Percentiles rank a stretch among this genome's conserved stretches.
phyloP scores from a whole-genome alignment of 2,797 vertebrate genomes.

The Mareca penelope region DNA sequence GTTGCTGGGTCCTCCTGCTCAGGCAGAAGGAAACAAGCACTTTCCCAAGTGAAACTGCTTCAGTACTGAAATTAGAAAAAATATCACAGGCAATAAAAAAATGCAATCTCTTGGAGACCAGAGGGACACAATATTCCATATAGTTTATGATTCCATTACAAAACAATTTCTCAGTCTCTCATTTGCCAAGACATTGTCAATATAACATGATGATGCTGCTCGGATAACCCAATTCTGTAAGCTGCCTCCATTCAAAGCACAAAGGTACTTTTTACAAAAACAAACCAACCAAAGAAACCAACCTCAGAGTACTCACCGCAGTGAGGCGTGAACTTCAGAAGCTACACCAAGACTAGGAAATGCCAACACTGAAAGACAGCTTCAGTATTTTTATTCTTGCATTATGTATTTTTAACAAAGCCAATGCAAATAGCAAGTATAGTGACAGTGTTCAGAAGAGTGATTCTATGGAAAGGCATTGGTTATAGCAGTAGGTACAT shows the following conservation, averaged over 20 bases:
- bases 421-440: not conserved
- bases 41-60: not conserved
- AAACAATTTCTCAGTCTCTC: not conserved
- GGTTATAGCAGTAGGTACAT: not conserved
- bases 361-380: not conserved
- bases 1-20: not conserved
- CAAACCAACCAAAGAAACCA: not conserved
- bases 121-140: not conserved
- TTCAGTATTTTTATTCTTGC: not conserved
- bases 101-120: not conserved
- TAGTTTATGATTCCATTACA: not conserved
- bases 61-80: not conserved
- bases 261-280: not conserved
- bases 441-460: not conserved
- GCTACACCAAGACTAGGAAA: not conserved
- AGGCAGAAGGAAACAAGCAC: not conserved
- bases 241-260: not conserved
- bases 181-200: not conserved
- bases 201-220: not conserved
- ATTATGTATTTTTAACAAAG: not conserved
- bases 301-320: not conserved
- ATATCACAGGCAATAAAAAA: not conserved
- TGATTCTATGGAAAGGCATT: not conserved
- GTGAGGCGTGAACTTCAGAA: not conserved
- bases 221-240: not conserved